Evolutionary conservation across 2,888 invertebrate genomes (phyloP).

Genomic region (Cheilosia vernalis): DNA sequence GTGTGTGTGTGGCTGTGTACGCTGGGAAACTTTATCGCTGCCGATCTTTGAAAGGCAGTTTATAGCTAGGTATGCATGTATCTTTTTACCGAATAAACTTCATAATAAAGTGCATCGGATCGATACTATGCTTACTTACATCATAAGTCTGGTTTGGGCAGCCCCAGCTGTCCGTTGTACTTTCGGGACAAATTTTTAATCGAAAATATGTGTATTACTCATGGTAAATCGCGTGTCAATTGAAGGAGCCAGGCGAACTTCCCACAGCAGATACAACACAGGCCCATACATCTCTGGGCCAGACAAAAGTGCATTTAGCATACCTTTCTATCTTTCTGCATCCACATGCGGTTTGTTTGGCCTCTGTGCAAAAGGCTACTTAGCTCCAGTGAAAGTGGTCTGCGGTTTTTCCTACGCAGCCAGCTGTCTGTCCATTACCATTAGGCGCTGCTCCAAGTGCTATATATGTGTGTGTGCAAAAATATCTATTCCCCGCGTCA

Average conservation of each 20-base stretch:
- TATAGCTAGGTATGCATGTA: conserved; percentile 15
- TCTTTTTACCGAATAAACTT: conserved; percentile 55
- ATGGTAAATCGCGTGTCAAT: conserved; percentile 37
- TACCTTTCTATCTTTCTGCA: conserved; percentile 43
- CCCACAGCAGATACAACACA: conserved; percentile 14
- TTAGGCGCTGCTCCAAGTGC: conserved; percentile 32
- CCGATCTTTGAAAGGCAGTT: conserved; percentile 60
- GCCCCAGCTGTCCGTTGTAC: conserved; percentile 1
- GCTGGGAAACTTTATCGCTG: conserved; percentile 56
- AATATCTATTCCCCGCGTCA: conserved; percentile 19
- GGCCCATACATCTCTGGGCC: conserved; percentile 10
- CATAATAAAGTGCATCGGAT: conserved; percentile 53
- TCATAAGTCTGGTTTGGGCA: conserved; percentile 40
- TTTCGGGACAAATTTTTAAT: conserved; percentile 25
- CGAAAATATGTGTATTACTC: conserved; percentile 21
- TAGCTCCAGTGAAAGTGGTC: conserved; percentile 62
- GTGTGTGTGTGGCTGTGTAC: not conserved
- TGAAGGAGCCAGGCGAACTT: not conserved
- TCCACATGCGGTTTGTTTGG: conserved; percentile 34
- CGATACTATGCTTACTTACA: conserved; percentile 27
- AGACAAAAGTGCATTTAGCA: conserved; percentile 49
- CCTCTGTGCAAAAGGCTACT: conserved; percentile 34
- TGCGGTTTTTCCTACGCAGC: conserved; percentile 46
- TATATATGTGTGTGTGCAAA: conserved; percentile 46
- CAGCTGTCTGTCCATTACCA: conserved; percentile 65